phyloP scores from a whole-genome alignment of 2,888 invertebrate species.

The Cheilosia vernalis region DNA sequence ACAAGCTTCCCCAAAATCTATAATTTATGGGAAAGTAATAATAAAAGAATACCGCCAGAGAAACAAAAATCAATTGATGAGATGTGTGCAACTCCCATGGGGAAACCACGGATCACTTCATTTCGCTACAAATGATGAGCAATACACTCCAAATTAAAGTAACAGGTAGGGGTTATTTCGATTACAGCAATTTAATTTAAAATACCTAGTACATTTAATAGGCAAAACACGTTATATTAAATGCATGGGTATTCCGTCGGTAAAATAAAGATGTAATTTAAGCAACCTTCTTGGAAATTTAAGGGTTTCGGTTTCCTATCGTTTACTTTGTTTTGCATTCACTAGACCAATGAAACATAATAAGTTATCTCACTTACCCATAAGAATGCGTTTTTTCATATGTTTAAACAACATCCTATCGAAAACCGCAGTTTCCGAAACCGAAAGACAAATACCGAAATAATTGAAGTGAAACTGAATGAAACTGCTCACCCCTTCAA shows the following conservation, averaged over 20 bases:
- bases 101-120: slow-evolving; percentile 37
- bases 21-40: slow-evolving; percentile 51
- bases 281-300: no score
- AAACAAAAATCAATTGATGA: slow-evolving; percentile 36
- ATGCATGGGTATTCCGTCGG: background rate
- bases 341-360: no score
- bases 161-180: slow-evolving; percentile 17
- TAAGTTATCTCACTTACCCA: no score
- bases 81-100: slow-evolving; percentile 20
- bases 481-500: slow-evolving; percentile 40
- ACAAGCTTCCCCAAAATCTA: slow-evolving; percentile 31
- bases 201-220: slow-evolving; percentile 10
- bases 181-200: slow-evolving; percentile 10
- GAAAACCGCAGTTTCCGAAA: slow-evolving; percentile 73
- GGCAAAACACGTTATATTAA: no score
- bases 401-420: slow-evolving; percentile 32
- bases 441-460: slow-evolving; percentile 43
- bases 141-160: slow-evolving; percentile 34
- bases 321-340: no score
- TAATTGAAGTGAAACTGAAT: slow-evolving; percentile 53
- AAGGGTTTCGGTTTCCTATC: no score
- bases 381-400: background rate
- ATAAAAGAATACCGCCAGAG: slow-evolving; percentile 50
- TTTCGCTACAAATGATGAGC: slow-evolving; percentile 44
- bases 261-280: background rate